Evolutionary conservation across 1,140 invertebrate genomes (phyloP), one percentile per base, ranked within the genome.

Genomic region (Cyrtorhinus lividipennis): DNA sequence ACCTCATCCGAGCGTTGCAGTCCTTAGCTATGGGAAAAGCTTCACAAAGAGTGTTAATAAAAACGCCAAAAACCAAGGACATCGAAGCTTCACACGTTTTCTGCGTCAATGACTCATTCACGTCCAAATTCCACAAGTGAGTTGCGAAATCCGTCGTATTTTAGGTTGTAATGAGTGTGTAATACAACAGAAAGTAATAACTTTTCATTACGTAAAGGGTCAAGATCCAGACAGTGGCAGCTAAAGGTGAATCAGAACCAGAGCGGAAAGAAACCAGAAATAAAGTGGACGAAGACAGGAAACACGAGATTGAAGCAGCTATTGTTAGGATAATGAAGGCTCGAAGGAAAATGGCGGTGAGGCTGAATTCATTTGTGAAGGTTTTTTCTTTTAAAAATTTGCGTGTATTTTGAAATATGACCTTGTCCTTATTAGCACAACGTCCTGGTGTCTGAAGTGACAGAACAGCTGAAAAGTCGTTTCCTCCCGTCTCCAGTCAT

Each of bases 251-350:
- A 76, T 95, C 92, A 26, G 97, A 99, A 77, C 96, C 95, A 5
- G 96, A 99, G 75, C 81, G 96, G 65, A 88, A 91, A 73, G 96
- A 99, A 78, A 99, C 95, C 0, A 83, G 95, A 69, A 95, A 84
- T 71, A 99, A 98, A 79, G 86, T 89, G 73, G 96, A 99, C 73
- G 97, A 99, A 75, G 96, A 99, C 76, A 81, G 96, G 65, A 99
- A 99, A 76, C 95, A 99, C 75, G 96, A 99, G 79, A 99, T 99
- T 66, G 96, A 99, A 80, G 97, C 97, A 45, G 95, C 96, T 45
- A 97, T 99, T 72, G 97, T 99, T 56, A 83, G 97, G 70, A 98
- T 99, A 70, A 99, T 99, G 97, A 99, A 99, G 78, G 91, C 92
- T 24, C 81, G 96, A 62, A 98, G 98, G 80, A 85, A 86, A 71